Evolutionary conservation across 2,888 invertebrate species (phyloP), one percentile per base, ranked within the genome.

Genomic region (Oscheius onirici): DNA sequence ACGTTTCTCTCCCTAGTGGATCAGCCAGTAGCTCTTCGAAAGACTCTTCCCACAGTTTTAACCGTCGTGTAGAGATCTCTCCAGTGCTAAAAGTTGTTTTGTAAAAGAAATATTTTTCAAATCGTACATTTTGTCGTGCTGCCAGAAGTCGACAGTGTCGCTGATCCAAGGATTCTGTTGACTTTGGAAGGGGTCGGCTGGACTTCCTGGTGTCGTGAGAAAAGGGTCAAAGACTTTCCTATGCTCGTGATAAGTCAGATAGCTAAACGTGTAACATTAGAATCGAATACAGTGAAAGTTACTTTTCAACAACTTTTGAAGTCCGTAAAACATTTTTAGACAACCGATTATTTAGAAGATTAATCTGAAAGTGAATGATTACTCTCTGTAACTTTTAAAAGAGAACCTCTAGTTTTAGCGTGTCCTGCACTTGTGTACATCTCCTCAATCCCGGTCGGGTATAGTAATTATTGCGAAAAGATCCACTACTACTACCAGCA

Each of bases 11-110:
- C 2, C 99, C 99, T 15, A 95, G 92, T n/a, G 94, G 92, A 91
- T 99, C 99, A 81, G 93, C 76, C 8, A 99, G 90, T 69, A 99
- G 90, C 89, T 99, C 99, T 78, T 95, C 93, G 69, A 99, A 92
- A 84, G 94, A 93, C 90, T 99, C 97, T 17, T 94, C 95, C 99
- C 99, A 99, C 84, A 95, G 92, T 83, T 95, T 94, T 0, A 99
- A 95, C 73, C 95, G 92, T 34, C 97, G 92, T 15, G 93, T 91
- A 61, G 97, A 94, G 86, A 99, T 92, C 89, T 97, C 96, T 84
- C 94, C 94, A 89, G 86, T 85, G 15, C 85, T 87, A 72, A 26
- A 81, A 80, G 40, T 43, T 34, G 72, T n/a, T n/a, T n/a, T n/a
- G n/a, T n/a, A n/a, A 24, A n/a, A 11, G 3, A 17, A 61, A 15